A percentile compares a stretch with the other conserved stretches of the same genome.
Conservation (phyloP, 2,888 invertebrate genomes). For the Saturnia pavonia region DNA sequence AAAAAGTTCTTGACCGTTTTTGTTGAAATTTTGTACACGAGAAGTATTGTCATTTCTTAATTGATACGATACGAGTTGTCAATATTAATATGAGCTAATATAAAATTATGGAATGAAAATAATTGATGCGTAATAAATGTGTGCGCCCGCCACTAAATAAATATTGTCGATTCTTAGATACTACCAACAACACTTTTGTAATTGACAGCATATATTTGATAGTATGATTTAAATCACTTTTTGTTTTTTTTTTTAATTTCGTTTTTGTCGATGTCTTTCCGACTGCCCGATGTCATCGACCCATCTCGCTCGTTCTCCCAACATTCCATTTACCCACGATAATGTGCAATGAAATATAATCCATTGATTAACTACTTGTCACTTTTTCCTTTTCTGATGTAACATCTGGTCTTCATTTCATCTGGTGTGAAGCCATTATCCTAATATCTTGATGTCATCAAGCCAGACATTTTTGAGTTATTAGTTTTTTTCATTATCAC, state of each 20-base stretch:
- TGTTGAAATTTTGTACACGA: too few relatives aligned
- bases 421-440: conserved; percentile 4
- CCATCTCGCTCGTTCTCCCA: neutral
- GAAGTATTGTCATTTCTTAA: too few relatives aligned
- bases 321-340: neutral
- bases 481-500: neutral
- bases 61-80: too few relatives aligned
- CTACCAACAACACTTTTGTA: too few relatives aligned
- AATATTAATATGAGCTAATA: too few relatives aligned
- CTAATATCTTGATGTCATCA: conserved; percentile 1
- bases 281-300: neutral
- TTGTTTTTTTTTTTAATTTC: neutral
- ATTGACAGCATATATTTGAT: too few relatives aligned
- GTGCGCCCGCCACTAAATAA: too few relatives aligned
- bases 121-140: too few relatives aligned
- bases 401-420: neutral
- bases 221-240: neutral
- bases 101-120: too few relatives aligned
- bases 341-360: neutral
- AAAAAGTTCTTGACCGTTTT: too few relatives aligned
- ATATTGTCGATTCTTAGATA: too few relatives aligned
- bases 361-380: neutral
- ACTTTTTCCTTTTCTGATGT: conserved; percentile 7
- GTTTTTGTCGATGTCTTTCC: neutral
- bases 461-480: neutral